A percentile compares a stretch with the other conserved stretches of the same genome.
Evolutionary conservation across 2,797 vertebrate species (phyloP).

Genomic region (Sebastes vulpes): DNA sequence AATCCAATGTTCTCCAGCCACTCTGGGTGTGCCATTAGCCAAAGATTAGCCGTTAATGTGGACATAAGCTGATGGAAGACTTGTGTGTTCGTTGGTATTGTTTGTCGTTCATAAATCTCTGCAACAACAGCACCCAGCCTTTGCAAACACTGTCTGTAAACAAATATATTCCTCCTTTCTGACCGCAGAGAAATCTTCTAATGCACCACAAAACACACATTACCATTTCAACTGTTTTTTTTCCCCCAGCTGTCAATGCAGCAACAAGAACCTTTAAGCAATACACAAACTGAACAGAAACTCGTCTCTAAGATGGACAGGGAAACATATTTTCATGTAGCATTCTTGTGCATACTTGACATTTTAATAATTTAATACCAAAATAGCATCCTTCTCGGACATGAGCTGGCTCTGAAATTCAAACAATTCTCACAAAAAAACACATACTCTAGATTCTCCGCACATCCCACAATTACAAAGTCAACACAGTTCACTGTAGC

Average conservation of each 20-base stretch:
- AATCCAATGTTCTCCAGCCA: constrained; percentile 54
- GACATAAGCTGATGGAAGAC: constrained; percentile 41
- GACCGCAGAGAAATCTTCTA: not conserved
- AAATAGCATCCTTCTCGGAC: not conserved
- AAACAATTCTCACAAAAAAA: not conserved
- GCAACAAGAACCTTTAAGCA: not conserved
- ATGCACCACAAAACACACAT: not conserved
- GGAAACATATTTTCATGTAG: not conserved
- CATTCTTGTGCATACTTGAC: not conserved
- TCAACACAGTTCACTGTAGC: not conserved
- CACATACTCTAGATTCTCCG: not conserved
- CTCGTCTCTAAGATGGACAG: not conserved
- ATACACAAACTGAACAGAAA: not conserved
- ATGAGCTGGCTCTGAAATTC: not conserved
- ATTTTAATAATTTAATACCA: not conserved
- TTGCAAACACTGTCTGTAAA: not conserved
- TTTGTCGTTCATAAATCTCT: constrained; percentile 18
- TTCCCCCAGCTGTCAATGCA: not conserved
- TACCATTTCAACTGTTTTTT: not conserved
- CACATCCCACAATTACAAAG: not conserved
- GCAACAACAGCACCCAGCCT: constrained; percentile 1
- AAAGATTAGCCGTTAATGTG: constrained; percentile 45
- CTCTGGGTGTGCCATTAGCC: constrained; percentile 36
- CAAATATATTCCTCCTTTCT: not conserved
- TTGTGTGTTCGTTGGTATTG: constrained; percentile 3